Conservation (phyloP, 30 jellyfish, hydroid and myxozoan genomes). For the Hydractinia symbiolongicarpus region DNA sequence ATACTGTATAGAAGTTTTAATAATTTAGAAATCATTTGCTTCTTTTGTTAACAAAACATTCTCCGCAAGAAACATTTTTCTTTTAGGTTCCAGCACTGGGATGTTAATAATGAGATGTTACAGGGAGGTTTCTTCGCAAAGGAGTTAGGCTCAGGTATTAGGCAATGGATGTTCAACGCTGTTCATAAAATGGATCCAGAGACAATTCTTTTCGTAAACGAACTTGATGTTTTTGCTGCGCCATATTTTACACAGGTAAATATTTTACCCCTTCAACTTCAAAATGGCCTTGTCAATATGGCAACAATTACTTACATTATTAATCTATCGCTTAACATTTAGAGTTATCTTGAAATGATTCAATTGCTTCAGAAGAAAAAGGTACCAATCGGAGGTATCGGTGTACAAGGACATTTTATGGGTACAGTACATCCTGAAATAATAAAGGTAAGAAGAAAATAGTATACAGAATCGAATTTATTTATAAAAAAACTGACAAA, state of each 20-base stretch:
- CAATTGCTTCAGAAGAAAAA: conserved; percentile 39
- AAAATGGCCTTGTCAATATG: too few relatives aligned
- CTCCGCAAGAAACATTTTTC: neutral
- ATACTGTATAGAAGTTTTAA: too few relatives aligned
- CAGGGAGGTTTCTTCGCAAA: conserved; percentile 72
- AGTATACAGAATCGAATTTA: neutral
- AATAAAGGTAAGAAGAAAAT: conserved; percentile 28
- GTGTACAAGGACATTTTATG: conserved; percentile 82
- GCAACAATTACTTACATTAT: too few relatives aligned
- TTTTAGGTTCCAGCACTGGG: conserved; percentile 71
- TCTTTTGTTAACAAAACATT: neutral
- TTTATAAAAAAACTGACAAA: neutral
- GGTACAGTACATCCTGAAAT: conserved; percentile 81
- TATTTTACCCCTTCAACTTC: too few relatives aligned
- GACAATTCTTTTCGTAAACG: conserved; percentile 57
- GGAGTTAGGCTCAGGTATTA: conserved; percentile 41
- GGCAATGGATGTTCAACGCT: conserved; percentile 70
- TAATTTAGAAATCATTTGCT: too few relatives aligned
- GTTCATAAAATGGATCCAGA: conserved; percentile 45
- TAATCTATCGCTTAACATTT: neutral
- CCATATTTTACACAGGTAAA: conserved; percentile 64
- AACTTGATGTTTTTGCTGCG: conserved; percentile 67
- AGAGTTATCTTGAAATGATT: conserved; percentile 64
- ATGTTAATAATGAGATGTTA: conserved; percentile 86
- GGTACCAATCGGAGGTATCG: conserved; percentile 59